Evolutionary conservation across 2,888 invertebrate genomes (phyloP), one percentile per base, ranked within the genome.

Genomic region (Timandra comae): DNA sequence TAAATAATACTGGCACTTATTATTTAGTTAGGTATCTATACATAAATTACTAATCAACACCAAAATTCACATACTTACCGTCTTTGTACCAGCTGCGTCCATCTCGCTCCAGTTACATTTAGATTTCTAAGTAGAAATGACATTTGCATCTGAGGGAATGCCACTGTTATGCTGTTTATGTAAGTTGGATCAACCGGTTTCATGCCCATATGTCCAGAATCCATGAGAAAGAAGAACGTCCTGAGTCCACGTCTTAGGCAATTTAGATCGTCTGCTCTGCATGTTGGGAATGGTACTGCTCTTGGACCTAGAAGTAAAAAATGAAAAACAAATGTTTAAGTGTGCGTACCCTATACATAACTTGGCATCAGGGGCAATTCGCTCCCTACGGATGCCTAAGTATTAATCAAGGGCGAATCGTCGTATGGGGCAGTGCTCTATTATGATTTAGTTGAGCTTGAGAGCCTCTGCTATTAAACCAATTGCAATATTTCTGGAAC

Each of bases 141-240:
- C 56, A 71, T 62, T 36, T 76, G 73, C 6, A 72, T 54, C 16
- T 78, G 73, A 0, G 82, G 81, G 27, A 76, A 51, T 6, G 71
- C 46, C 1, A 84, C 53, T 2, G 70, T 56, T 1, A 84, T 63
- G 49, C 84, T 84, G 49, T 79, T 77, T 32, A 84, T 53, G 22
- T 61, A 43, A 3, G 47, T 43, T 0, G 84, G 84, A 43, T 84
- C 84, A 2, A 81, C 52, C 2, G 71, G 53, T 43, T 63, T 63
- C 84, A 84, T 84, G 11, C 76, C 80, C 12, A 73, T 51, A 43
- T 77, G 59, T 2, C 67, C 66, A 0, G 66, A 49, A 35, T 82
- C 74, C 84, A 84, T 84, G 16, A 84, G 61, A 40, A 79, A 73
- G 49, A 84, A 75, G 61, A 84, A 84, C 1, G 82, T 80, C 9